Evolutionary conservation across 2,113 vertebrate species (phyloP).

Genomic region (Puntigrus tetrazona): DNA sequence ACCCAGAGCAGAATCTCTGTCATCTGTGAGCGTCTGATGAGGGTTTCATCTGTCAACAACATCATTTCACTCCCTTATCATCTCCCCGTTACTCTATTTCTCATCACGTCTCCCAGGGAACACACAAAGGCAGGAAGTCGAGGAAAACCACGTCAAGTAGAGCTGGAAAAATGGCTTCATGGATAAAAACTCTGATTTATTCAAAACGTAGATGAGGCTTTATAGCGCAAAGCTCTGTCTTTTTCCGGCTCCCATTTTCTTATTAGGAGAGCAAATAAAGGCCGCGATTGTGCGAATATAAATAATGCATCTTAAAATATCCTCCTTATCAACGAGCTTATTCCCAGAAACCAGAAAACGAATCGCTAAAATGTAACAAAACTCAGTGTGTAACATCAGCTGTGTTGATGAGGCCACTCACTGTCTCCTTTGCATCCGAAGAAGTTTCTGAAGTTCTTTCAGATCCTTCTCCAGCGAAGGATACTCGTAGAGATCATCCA

Average conservation of each 20-base stretch:
- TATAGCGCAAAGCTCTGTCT: not conserved
- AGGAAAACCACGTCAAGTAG: not conserved
- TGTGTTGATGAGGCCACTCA: slow-evolving; percentile 71
- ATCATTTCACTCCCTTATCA: slow-evolving; percentile 1
- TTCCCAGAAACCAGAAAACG: not conserved
- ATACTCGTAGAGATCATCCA: slow-evolving; percentile 94
- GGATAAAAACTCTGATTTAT: slow-evolving; percentile 2
- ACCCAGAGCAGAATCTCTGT: too few relatives aligned
- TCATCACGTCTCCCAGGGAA: not conserved
- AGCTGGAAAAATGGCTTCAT: not conserved
- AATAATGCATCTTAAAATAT: not conserved
- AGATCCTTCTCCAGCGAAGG: slow-evolving; percentile 89
- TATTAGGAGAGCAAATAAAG: not conserved
- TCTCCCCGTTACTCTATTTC: slow-evolving; percentile 14
- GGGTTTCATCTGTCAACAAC: too few relatives aligned
- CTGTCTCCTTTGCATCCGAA: slow-evolving; percentile 91
- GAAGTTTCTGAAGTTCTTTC: slow-evolving; percentile 90
- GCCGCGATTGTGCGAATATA: not conserved
- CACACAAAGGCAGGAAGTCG: not conserved
- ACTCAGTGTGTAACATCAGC: not conserved
- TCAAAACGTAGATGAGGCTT: slow-evolving; percentile 10
- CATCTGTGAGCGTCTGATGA: too few relatives aligned
- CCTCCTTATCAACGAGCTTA: not conserved
- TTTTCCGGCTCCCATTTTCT: not conserved
- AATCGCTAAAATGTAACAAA: not conserved